These are phyloP conservation scores for Melieria picta DNA, from an alignment of 2,888 invertebrate species.

Conservation along the genomic window DNA sequence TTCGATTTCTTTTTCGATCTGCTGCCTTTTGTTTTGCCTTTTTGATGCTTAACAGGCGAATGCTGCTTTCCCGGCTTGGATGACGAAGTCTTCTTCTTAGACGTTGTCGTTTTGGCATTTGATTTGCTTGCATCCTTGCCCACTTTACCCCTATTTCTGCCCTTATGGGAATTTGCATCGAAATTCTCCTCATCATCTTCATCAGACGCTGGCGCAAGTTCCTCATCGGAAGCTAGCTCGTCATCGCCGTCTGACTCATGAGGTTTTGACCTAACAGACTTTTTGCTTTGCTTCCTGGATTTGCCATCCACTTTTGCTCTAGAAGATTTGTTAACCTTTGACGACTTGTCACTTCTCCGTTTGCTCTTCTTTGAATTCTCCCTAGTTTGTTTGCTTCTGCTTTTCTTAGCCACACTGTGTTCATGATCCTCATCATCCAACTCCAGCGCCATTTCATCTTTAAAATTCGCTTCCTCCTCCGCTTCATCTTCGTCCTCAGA, in stretches of 20 bases:
- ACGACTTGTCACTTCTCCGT: conserved; percentile 48
- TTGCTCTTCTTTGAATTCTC: conserved; percentile 40
- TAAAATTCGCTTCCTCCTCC: conserved; percentile 23
- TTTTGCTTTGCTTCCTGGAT: conserved; percentile 28
- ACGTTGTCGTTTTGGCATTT: conserved; percentile 9
- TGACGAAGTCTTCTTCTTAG: conserved; percentile 22
- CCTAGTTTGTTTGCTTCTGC: conserved; percentile 35
- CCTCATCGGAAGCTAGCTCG: conserved; percentile 43
- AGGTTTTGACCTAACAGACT: conserved; percentile 29
- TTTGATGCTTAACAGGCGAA: conserved; percentile 22
- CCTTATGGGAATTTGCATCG: conserved; percentile 42
- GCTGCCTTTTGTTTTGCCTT: conserved; percentile 38
- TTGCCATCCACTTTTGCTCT: conserved; percentile 36
- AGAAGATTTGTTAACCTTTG: conserved; percentile 45
- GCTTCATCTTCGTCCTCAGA: conserved; percentile 40
- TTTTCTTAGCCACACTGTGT: conserved; percentile 6
- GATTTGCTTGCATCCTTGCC: conserved; percentile 21
- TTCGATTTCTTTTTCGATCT: conserved; percentile 40
- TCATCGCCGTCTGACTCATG: conserved; percentile 24
- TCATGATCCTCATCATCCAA: conserved; percentile 12
- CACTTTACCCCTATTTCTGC: conserved; percentile 30
- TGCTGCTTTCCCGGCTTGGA: conserved; percentile 26
- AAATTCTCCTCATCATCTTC: conserved; percentile 52
- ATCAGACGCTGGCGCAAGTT: conserved; percentile 42
- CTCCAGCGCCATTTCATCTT: conserved; percentile 12